These are phyloP conservation scores for Blastomussa wellsi DNA, from an alignment of 92 coral and sea anemone species.

Conservation along the genomic window DNA sequence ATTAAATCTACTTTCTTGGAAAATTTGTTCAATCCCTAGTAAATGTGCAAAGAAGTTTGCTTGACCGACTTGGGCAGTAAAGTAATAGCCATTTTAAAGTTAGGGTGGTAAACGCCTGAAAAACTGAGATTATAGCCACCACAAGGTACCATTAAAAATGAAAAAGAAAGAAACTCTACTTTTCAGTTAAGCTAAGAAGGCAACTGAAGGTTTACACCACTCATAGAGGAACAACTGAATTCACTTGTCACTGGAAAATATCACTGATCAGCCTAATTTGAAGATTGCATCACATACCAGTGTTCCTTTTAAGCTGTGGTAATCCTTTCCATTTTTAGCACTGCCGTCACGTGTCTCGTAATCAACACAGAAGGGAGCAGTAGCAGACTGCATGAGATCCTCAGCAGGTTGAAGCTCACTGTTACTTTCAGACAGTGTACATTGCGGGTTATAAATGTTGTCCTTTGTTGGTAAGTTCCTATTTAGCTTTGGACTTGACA, in stretches of 20 bases:
- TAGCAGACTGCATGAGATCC: constrained; percentile 5
- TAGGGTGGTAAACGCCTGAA: too few species aligned
- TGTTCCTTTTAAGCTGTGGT: constrained; percentile 69
- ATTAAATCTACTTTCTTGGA: too few species aligned
- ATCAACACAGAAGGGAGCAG: constrained; percentile 57
- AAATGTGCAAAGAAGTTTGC: too few species aligned
- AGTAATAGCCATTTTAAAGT: too few species aligned
- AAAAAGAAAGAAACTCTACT: background rate
- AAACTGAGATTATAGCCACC: too few species aligned
- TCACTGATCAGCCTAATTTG: background rate
- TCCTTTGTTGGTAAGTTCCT: constrained; percentile 5
- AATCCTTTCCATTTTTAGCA: constrained; percentile 76
- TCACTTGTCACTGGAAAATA: background rate
- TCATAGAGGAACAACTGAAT: background rate
- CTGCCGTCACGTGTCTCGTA: constrained; percentile 89
- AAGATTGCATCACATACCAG: constrained; percentile 46
- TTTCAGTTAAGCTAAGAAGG: background rate
- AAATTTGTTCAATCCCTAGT: too few species aligned
- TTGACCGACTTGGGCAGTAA: too few species aligned
- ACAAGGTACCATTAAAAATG: too few species aligned
- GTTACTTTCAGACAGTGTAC: background rate
- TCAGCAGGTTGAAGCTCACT: constrained; percentile 16
- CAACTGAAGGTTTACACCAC: too few species aligned
- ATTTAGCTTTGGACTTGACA: constrained; percentile 8
- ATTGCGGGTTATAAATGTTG: background rate